These are phyloP conservation scores for Cynodonichthys magdalenae DNA, from an alignment of 2,797 vertebrate species.

Conservation along the genomic window DNA sequence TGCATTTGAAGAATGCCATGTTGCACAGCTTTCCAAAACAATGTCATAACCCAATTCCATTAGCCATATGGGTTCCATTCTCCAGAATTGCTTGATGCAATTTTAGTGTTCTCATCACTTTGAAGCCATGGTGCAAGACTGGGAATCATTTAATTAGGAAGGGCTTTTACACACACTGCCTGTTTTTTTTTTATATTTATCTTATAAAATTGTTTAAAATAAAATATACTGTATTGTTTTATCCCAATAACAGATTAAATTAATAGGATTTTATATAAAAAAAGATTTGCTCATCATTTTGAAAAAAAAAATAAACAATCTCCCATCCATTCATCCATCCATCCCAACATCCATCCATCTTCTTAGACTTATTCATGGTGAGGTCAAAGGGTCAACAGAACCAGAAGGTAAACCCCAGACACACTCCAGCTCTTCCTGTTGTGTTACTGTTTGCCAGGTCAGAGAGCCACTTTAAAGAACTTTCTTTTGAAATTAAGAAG, in stretches of 20 bases:
- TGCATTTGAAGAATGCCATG: constrained; percentile 48
- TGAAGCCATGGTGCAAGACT: neutral
- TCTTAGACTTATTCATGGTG: too few relatives aligned
- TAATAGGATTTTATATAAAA: neutral
- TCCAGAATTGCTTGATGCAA: constrained; percentile 64
- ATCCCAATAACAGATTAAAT: neutral
- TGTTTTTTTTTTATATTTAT: constrained; percentile 2
- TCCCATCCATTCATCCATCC: too few relatives aligned
- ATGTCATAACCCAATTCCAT: constrained; percentile 67
- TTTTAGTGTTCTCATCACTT: constrained; percentile 40
- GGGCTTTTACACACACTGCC: constrained; percentile 7
- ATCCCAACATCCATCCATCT: too few relatives aligned
- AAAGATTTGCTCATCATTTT: too few relatives aligned
- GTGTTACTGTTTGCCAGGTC: too few relatives aligned
- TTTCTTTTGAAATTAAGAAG: too few relatives aligned
- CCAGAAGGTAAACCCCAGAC: too few relatives aligned
- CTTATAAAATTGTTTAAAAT: neutral
- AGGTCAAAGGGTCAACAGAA: too few relatives aligned
- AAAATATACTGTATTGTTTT: neutral
- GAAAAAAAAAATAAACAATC: too few relatives aligned
- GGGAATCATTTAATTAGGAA: constrained; percentile 46
- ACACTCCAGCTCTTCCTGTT: too few relatives aligned
- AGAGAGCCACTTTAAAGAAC: too few relatives aligned
- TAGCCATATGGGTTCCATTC: constrained; percentile 67
- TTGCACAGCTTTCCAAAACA: constrained; percentile 63